Percentiles rank a stretch among this genome's conserved stretches.
Evolutionary conservation across 2,113 vertebrate genomes (phyloP).

Genomic region (Amia ocellicauda): DNA sequence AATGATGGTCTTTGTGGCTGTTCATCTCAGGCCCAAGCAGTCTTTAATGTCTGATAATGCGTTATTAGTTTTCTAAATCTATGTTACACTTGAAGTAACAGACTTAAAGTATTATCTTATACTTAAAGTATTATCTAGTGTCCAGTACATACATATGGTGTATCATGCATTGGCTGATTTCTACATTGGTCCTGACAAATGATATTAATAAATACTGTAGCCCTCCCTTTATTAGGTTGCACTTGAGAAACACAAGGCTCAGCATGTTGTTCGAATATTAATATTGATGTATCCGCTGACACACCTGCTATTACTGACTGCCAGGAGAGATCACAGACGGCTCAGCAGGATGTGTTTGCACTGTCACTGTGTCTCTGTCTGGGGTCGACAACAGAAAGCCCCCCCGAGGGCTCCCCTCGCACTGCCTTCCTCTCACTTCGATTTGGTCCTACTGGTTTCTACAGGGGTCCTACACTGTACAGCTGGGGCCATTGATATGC

Average conservation of each 20-base stretch:
- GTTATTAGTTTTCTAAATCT: too few relatives aligned
- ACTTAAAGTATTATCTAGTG: too few relatives aligned
- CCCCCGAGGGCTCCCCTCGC: not conserved
- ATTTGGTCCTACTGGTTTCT: not conserved
- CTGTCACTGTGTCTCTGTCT: not conserved
- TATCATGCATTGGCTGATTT: too few relatives aligned
- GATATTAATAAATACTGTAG: constrained; percentile 12
- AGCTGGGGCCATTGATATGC: constrained; percentile 1
- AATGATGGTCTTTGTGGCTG: too few relatives aligned
- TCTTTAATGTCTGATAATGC: too few relatives aligned
- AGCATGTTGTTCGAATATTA: constrained; percentile 29
- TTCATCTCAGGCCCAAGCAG: too few relatives aligned
- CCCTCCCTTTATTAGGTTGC: constrained; percentile 14
- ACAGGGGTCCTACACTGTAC: not conserved
- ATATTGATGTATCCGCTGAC: constrained; percentile 36
- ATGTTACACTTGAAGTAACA: too few relatives aligned
- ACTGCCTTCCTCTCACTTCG: constrained; percentile 5
- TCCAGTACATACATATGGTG: too few relatives aligned
- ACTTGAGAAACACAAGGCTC: constrained; percentile 39
- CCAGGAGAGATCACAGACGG: constrained; percentile 7
- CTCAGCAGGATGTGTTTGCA: constrained; percentile 9
- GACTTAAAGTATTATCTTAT: too few relatives aligned
- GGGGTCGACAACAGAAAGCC: not conserved
- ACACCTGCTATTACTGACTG: constrained; percentile 37
- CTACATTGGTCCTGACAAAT: not conserved